These are phyloP conservation scores for Folsomia manolachei DNA, from an alignment of 2,888 invertebrate genomes.

Conservation along the genomic window DNA sequence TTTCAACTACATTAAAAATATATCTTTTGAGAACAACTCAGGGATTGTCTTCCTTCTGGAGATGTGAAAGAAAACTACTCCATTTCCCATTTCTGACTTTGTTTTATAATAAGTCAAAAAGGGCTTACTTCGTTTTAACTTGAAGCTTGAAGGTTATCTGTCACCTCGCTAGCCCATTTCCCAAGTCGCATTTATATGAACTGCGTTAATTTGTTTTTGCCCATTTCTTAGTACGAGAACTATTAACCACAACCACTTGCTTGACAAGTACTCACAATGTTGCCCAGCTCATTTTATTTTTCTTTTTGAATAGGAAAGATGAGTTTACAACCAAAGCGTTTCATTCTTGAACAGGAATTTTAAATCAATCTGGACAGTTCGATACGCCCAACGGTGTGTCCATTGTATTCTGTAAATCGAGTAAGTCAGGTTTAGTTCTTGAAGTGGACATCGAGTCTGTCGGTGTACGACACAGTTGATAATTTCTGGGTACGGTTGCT, in stretches of 20 bases:
- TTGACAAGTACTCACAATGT: background rate
- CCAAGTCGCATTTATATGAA: too few relatives aligned
- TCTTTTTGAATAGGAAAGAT: background rate
- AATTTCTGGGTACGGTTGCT: background rate
- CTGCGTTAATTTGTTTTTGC: too few relatives aligned
- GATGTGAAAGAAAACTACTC: background rate
- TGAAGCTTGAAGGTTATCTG: too few relatives aligned
- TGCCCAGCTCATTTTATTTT: background rate
- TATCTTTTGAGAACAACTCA: too few relatives aligned
- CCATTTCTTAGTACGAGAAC: background rate
- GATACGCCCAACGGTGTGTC: background rate
- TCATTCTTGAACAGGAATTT: background rate
- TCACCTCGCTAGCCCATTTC: too few relatives aligned
- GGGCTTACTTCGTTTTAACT: too few relatives aligned
- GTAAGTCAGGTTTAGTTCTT: background rate
- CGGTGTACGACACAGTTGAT: background rate
- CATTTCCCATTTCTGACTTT: too few relatives aligned
- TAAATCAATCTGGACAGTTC: constrained; percentile 1
- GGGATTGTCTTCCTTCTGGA: too few relatives aligned
- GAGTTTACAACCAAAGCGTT: background rate
- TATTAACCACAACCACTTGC: too few relatives aligned
- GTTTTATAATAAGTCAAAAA: too few relatives aligned
- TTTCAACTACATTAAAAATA: too few relatives aligned
- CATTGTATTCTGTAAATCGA: background rate
- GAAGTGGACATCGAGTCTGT: background rate